Evolutionary conservation across 2,888 invertebrate species (phyloP).

Genomic region (Drosophila anomelani): DNA sequence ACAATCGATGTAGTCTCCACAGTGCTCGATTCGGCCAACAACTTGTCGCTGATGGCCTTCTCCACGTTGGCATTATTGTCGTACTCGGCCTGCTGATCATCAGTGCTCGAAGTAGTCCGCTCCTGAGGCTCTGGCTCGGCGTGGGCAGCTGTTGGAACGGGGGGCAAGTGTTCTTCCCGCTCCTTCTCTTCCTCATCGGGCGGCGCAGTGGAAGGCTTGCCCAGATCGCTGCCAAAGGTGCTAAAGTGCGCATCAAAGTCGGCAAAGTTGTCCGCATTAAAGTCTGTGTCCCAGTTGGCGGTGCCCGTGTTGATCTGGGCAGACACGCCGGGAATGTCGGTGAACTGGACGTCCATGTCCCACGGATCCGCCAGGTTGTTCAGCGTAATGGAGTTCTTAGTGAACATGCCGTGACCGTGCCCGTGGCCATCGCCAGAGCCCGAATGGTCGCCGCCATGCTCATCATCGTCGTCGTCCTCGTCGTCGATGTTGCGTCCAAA

Average conservation of each 20-base stretch:
- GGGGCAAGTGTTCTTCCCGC: not conserved
- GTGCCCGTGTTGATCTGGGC: constrained; percentile 56
- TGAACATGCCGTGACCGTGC: constrained; percentile 61
- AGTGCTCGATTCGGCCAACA: constrained; percentile 46
- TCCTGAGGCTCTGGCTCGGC: constrained; percentile 13
- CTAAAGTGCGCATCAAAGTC: constrained; percentile 84
- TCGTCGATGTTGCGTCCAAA: constrained; percentile 71
- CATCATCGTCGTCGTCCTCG: constrained; percentile 77
- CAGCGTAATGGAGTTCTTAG: constrained; percentile 64
- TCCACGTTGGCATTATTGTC: constrained; percentile 83
- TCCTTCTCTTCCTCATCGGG: constrained; percentile 18
- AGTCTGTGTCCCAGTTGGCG: constrained; percentile 76
- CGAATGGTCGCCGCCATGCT: constrained; percentile 54
- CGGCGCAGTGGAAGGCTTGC: constrained; percentile 50
- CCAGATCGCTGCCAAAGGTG: constrained; percentile 78
- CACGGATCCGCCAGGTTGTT: constrained; percentile 75
- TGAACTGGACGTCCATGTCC: constrained; percentile 79
- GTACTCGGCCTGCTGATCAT: constrained; percentile 71
- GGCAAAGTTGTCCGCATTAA: constrained; percentile 82
- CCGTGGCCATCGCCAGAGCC: constrained; percentile 48
- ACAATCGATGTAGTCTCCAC: constrained; percentile 60
- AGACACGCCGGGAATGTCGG: constrained; percentile 64
- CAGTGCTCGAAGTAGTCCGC: constrained; percentile 10
- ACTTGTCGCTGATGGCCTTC: constrained; percentile 63
- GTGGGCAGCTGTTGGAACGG: not conserved